Evolutionary conservation across 2,113 vertebrate genomes (phyloP).

Genomic region (Paraplagusia blochii): DNA sequence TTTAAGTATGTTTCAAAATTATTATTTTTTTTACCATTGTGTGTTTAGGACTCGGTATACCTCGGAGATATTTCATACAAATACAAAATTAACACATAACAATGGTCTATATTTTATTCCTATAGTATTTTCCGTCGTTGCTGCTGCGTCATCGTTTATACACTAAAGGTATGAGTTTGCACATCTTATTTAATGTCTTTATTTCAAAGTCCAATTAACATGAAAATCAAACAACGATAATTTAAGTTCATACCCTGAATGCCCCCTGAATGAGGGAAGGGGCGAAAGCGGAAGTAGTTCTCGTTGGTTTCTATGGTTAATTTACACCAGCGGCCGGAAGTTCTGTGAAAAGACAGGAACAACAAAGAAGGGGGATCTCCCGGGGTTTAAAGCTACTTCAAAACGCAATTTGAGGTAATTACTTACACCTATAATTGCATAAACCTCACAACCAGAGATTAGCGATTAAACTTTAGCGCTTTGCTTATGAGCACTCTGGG

Average conservation of each 20-base stretch:
- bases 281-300: slow-evolving; percentile 32
- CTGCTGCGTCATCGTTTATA: too few relatives aligned
- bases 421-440: slow-evolving; percentile 19
- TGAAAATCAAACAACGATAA: not conserved
- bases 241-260: slow-evolving; percentile 10
- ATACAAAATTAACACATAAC: too few relatives aligned
- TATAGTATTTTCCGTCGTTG: too few relatives aligned
- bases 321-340: slow-evolving; percentile 47
- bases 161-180: too few relatives aligned
- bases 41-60: too few relatives aligned
- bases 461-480: not conserved
- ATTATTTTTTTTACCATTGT: too few relatives aligned
- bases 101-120: too few relatives aligned
- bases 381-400: slow-evolving; percentile 35
- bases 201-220: too few relatives aligned
- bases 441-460: not conserved
- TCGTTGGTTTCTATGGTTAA: not conserved
- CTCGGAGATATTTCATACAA: too few relatives aligned
- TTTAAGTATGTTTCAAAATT: too few relatives aligned
- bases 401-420: slow-evolving; percentile 3
- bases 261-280: not conserved
- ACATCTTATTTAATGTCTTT: too few relatives aligned
- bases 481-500: not conserved
- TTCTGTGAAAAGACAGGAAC: slow-evolving; percentile 51
- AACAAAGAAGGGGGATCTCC: slow-evolving; percentile 63